Conservation (phyloP, 1,140 invertebrate species). For the Physella acuta region DNA sequence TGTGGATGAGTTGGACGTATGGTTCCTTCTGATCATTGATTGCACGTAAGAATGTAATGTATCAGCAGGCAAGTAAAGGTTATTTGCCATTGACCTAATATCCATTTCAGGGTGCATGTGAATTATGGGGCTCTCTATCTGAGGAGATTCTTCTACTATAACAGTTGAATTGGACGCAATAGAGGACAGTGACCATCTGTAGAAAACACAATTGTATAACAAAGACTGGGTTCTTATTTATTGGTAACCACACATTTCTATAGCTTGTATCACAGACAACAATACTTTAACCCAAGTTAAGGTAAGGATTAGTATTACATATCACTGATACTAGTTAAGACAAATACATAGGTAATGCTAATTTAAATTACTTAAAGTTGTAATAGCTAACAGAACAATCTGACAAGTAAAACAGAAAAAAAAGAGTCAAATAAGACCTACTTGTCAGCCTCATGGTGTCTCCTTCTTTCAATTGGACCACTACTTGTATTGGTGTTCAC, state of each 20-base stretch:
- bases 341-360: too few species aligned
- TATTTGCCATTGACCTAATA: neutral
- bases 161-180: constrained; percentile 29
- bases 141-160: constrained; percentile 27
- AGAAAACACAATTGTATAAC: neutral
- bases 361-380: too few species aligned
- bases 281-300: too few species aligned
- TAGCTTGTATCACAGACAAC: too few species aligned
- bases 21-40: constrained; percentile 39
- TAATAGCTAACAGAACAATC: too few species aligned
- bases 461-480: neutral
- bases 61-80: constrained; percentile 8
- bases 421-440: neutral
- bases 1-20: constrained; percentile 36
- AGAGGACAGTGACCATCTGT: constrained; percentile 28
- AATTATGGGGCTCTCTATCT: constrained; percentile 17
- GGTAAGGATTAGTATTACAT: too few species aligned
- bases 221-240: too few species aligned
- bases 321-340: too few species aligned
- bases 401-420: too few species aligned
- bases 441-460: constrained; percentile 14
- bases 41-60: constrained; percentile 41
- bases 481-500: constrained; percentile 10
- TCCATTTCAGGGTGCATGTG: neutral
- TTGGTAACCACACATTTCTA: too few species aligned